phyloP scores from a whole-genome alignment of 2,797 vertebrate species.

The Sylvia borin region DNA sequence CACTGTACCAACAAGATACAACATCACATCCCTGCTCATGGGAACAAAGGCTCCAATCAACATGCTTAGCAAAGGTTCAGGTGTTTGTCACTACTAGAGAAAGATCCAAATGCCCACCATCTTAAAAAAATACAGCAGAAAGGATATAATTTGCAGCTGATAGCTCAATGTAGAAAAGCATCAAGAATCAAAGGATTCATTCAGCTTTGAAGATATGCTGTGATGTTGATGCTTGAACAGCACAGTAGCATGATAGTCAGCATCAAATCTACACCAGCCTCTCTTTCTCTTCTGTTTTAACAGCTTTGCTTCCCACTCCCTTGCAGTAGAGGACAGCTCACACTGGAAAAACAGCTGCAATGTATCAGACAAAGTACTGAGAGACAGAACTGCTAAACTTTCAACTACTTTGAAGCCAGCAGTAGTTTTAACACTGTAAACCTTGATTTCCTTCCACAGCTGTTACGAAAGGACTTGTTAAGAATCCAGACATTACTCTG shows the following conservation, averaged over 20 bases:
- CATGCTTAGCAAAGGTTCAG: not conserved
- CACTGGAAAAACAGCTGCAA: not conserved
- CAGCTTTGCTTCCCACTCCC: not conserved
- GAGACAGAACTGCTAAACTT: not conserved
- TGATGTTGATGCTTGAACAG: not conserved
- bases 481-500: slow-evolving; percentile 4
- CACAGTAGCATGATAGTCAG: not conserved
- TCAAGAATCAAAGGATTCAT: not conserved
- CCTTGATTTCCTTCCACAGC: not conserved
- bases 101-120: not conserved
- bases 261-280: not conserved
- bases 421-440: not conserved
- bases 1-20: not conserved
- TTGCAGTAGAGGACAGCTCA: not conserved
- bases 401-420: not conserved
- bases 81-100: not conserved
- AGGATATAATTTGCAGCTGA: not conserved
- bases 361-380: not conserved
- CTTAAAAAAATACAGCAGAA: not conserved
- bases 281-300: not conserved
- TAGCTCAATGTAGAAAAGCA: not conserved
- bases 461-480: not conserved
- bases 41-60: not conserved
- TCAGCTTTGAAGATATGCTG: not conserved
- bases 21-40: not conserved